These are phyloP conservation scores for Leucoraja erinaceus DNA, from an alignment of 2,113 vertebrate species.

Conservation along the genomic window DNA sequence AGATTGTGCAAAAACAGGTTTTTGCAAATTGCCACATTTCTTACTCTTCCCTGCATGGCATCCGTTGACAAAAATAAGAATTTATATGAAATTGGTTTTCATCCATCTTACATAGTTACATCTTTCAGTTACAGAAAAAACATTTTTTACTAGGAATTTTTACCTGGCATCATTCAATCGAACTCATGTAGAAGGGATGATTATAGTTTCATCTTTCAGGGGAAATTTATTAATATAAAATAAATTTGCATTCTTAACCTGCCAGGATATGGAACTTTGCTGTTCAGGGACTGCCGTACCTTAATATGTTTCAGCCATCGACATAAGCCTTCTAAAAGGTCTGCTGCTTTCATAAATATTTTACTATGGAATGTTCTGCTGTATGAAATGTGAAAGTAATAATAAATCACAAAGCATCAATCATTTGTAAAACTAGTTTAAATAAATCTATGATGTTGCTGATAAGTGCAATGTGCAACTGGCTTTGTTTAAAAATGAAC, in stretches of 20 bases:
- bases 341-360: not conserved
- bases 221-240: not conserved
- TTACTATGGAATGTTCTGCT: not conserved
- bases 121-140: not conserved
- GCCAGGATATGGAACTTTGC: not conserved
- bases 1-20: not conserved
- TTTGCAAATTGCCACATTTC: not conserved
- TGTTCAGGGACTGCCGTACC: not conserved
- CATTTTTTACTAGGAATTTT: not conserved
- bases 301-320: not conserved
- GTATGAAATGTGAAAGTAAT: not conserved
- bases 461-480: not conserved
- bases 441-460: not conserved
- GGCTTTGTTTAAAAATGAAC: conserved; percentile 7
- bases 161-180: not conserved
- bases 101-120: not conserved
- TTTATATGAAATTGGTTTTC: not conserved
- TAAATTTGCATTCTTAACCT: not conserved
- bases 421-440: not conserved
- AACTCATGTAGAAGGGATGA: not conserved
- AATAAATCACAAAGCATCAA: not conserved
- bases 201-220: conserved; percentile 8
- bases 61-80: not conserved
- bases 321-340: not conserved
- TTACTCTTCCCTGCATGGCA: too few species aligned